Evolutionary conservation across 2,888 invertebrate genomes (phyloP).

Genomic region (Drosophila anomalipes): DNA sequence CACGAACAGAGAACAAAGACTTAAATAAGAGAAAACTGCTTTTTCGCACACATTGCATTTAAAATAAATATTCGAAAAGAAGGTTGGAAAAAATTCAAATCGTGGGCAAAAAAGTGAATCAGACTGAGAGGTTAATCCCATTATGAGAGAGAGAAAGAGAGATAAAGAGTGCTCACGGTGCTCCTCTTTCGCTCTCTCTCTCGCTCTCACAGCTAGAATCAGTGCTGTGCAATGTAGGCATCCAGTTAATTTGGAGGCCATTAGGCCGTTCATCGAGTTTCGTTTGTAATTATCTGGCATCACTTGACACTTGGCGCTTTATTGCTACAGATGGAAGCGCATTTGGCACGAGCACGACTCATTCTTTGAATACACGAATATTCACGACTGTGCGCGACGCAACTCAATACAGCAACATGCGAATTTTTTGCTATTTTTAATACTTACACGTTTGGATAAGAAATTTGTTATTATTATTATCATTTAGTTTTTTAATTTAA

Average conservation of each 20-base stretch:
- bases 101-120: not conserved
- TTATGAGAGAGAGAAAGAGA: not conserved
- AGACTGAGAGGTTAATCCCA: not conserved
- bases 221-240: conserved; percentile 40
- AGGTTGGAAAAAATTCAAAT: not conserved
- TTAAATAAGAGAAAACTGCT: not conserved
- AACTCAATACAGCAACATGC: not conserved
- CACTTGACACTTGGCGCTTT: conserved; percentile 18
- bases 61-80: not conserved
- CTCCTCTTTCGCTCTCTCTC: not conserved
- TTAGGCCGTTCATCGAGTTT: conserved; percentile 56
- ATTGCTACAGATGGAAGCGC: not conserved
- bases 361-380: too few species aligned
- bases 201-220: conserved; percentile 37
- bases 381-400: not conserved
- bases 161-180: too few species aligned
- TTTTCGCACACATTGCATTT: not conserved
- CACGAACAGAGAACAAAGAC: not conserved
- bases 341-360: not conserved
- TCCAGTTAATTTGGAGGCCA: conserved; percentile 57
- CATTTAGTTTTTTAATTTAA: too few species aligned
- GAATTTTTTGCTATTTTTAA: too few species aligned
- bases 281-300: conserved; percentile 60
- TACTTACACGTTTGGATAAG: too few species aligned
- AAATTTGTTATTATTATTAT: too few species aligned